Conservation (phyloP, 2,888 invertebrate species). For the Mythimna impura region DNA sequence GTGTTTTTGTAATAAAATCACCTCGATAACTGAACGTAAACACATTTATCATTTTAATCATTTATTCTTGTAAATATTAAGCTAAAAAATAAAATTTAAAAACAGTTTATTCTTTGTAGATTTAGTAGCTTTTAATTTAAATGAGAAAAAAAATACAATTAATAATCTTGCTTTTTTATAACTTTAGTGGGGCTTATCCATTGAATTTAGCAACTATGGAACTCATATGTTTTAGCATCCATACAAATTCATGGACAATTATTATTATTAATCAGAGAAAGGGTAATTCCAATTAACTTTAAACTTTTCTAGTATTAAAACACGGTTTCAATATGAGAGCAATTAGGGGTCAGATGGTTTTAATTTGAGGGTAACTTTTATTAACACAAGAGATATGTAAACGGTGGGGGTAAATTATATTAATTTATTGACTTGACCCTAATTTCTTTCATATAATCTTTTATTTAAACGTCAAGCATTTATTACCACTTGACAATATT, state of each 20-base stretch:
- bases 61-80: constrained; percentile 83
- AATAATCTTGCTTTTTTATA: constrained; percentile 69
- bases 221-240: constrained; percentile 81
- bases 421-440: constrained; percentile 36
- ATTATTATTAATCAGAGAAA: constrained; percentile 48
- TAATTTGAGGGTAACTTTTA: constrained; percentile 31
- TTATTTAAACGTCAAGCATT: constrained; percentile 39
- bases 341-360: constrained; percentile 24
- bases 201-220: constrained; percentile 82
- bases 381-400: constrained; percentile 5
- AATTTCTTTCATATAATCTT: constrained; percentile 50
- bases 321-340: constrained; percentile 36
- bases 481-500: constrained; percentile 43
- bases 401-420: constrained; percentile 56
- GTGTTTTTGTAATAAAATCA: constrained; percentile 48
- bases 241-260: constrained; percentile 70
- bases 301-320: constrained; percentile 42
- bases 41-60: constrained; percentile 61
- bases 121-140: constrained; percentile 79
- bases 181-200: constrained; percentile 72
- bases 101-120: constrained; percentile 68
- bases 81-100: constrained; percentile 70
- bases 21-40: constrained; percentile 51
- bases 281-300: constrained; percentile 32
- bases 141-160: constrained; percentile 55